phyloP scores from a whole-genome alignment of 2,797 vertebrate species.

The Margarornis squamiger region DNA sequence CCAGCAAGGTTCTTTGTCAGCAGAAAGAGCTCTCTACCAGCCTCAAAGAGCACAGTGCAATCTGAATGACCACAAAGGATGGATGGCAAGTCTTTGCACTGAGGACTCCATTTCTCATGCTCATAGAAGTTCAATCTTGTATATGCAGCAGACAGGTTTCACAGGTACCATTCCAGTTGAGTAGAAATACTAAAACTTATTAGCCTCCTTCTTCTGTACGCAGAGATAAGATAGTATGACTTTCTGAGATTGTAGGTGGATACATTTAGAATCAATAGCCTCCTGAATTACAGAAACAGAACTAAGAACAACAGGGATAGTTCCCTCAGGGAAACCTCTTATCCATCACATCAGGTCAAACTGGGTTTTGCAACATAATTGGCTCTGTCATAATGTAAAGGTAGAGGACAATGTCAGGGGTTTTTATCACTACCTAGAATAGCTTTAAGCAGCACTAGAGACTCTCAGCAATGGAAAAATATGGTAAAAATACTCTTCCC shows the following conservation, averaged over 20 bases:
- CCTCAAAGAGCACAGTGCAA: background rate
- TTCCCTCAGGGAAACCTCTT: background rate
- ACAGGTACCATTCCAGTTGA: background rate
- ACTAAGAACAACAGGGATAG: background rate
- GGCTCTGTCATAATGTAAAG: background rate
- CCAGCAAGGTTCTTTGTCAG: background rate
- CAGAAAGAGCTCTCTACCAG: background rate
- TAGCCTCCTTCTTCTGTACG: background rate
- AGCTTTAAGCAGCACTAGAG: background rate
- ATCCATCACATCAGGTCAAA: background rate
- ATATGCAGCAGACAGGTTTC: background rate
- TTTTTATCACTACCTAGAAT: background rate
- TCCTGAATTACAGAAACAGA: background rate
- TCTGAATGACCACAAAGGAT: background rate
- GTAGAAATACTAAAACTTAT: background rate
- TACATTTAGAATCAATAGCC: background rate
- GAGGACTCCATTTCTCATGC: background rate
- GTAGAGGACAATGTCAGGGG: background rate
- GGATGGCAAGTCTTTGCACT: background rate
- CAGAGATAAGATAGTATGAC: background rate
- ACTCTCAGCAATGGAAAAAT: background rate
- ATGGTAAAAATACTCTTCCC: background rate
- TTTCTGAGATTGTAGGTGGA: background rate
- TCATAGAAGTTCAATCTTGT: background rate
- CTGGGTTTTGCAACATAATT: background rate